These are phyloP conservation scores for Monomorium pharaonis DNA, from an alignment of 1,140 invertebrate species.

Conservation along the genomic window DNA sequence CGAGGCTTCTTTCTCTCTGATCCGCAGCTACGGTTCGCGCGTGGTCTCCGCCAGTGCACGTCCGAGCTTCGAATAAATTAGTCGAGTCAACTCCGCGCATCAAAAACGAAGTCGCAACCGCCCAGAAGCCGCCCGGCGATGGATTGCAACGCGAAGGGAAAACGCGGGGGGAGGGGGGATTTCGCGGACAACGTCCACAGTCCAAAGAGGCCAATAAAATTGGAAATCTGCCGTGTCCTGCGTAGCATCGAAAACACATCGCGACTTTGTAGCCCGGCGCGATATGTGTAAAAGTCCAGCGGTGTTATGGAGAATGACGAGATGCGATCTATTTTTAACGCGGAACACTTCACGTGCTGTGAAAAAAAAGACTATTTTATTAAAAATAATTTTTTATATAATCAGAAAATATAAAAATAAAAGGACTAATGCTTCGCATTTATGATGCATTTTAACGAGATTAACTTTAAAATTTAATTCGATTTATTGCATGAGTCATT, in stretches of 20 bases:
- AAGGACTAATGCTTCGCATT: not conserved
- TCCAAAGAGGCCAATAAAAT: conserved; percentile 25
- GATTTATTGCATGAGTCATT: not conserved
- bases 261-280: conserved; percentile 1
- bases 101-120: conserved; percentile 64
- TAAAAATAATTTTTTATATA: not conserved
- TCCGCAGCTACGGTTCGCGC: not conserved
- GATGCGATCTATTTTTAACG: conserved; percentile 24
- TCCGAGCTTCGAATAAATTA: conserved; percentile 78
- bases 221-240: conserved; percentile 1
- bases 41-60: conserved; percentile 20
- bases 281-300: conserved; percentile 1
- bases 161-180: not conserved
- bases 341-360: not conserved
- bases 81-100: conserved; percentile 72
- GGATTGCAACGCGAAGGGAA: not conserved
- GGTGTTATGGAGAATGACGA: not conserved
- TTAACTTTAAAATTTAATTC: not conserved
- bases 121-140: conserved; percentile 4
- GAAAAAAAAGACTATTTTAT: not conserved
- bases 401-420: not conserved
- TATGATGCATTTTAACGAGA: not conserved
- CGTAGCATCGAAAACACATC: conserved; percentile 14
- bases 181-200: conserved; percentile 8
- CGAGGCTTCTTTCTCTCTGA: conserved; percentile 11